These are phyloP conservation scores for Lagodon rhomboides DNA, from an alignment of 2,797 vertebrate genomes.

Conservation along the genomic window DNA sequence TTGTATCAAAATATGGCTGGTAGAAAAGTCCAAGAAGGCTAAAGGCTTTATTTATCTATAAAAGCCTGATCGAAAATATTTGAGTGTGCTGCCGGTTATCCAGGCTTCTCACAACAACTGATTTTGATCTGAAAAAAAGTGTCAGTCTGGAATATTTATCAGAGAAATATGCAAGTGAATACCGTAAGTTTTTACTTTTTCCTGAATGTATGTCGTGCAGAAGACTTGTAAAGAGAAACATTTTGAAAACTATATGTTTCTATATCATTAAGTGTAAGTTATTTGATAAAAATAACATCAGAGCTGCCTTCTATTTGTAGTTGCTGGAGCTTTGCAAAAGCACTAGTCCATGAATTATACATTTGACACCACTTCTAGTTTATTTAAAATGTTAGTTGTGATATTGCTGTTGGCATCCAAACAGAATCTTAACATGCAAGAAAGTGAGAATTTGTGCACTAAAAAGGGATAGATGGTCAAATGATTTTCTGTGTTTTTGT, in stretches of 20 bases:
- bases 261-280: not conserved
- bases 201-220: not conserved
- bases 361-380: constrained; percentile 1
- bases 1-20: constrained; percentile 28
- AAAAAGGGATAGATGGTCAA: not conserved
- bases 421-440: not conserved
- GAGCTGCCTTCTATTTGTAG: not conserved
- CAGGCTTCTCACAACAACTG: not conserved
- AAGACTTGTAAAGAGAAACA: not conserved
- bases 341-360: not conserved
- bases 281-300: not conserved
- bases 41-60: constrained; percentile 16
- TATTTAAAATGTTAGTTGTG: not conserved
- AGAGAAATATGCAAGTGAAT: constrained; percentile 9
- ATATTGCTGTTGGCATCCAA: not conserved
- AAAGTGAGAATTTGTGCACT: not conserved
- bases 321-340: constrained; percentile 1
- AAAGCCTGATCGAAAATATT: constrained; percentile 1
- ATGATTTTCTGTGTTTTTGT: not conserved
- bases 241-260: not conserved
- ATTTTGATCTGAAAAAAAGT: constrained; percentile 15
- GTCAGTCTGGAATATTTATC: constrained; percentile 6
- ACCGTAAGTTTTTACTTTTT: not conserved
- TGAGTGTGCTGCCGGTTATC: not conserved
- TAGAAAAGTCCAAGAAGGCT: not conserved